Evolutionary conservation across 2,113 vertebrate genomes (phyloP).

Genomic region (Phylloscopus whistleri): DNA sequence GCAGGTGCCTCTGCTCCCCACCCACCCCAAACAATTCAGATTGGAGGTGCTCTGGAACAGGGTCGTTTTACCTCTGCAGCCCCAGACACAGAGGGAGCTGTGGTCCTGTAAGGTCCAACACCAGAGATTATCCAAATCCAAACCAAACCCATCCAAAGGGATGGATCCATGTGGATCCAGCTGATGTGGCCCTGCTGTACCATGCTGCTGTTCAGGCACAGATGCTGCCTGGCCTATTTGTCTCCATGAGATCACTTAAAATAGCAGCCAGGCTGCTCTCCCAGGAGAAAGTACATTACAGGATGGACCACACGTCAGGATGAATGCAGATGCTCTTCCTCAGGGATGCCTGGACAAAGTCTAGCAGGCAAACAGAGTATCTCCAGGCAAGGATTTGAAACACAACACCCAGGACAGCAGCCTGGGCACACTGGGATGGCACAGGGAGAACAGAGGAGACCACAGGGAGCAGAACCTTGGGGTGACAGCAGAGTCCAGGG

Average conservation of each 20-base stretch:
- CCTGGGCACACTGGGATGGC: not conserved
- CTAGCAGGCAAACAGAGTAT: not conserved
- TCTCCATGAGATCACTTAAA: conserved; percentile 5
- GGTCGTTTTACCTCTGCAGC: not conserved
- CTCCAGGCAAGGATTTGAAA: not conserved
- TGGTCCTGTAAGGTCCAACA: not conserved
- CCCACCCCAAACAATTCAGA: not conserved
- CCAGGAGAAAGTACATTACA: not conserved
- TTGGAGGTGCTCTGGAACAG: not conserved
- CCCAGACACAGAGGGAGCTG: not conserved
- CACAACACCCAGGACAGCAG: not conserved
- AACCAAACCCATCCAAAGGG: not conserved
- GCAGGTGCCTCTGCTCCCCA: not conserved
- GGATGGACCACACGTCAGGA: not conserved
- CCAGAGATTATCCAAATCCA: not conserved
- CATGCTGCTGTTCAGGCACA: not conserved
- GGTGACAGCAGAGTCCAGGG: not conserved
- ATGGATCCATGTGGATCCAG: not conserved
- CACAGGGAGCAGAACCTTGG: not conserved
- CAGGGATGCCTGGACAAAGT: not conserved
- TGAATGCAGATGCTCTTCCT: not conserved
- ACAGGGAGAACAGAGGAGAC: not conserved
- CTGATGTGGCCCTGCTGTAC: not conserved
- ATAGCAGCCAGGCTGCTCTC: not conserved
- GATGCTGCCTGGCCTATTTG: not conserved